Percentiles rank a stretch among this genome's conserved stretches.
Evolutionary conservation across 1,140 invertebrate genomes (phyloP).

Genomic region (Streblospio benedicti): DNA sequence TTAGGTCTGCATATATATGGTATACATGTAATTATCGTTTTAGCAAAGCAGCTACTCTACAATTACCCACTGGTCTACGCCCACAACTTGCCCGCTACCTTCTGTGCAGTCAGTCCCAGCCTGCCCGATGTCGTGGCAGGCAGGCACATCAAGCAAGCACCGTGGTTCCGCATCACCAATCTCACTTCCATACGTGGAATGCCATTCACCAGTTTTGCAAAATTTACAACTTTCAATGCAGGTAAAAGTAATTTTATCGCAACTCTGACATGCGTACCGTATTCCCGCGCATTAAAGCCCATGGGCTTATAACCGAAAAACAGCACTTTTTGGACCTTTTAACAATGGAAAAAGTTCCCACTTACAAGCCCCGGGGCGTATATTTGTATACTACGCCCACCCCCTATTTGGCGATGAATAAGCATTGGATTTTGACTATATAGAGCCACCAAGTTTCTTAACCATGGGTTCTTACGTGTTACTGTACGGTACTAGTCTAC

Average conservation of each 20-base stretch:
- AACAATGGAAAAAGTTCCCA: no score
- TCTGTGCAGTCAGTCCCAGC: constrained; percentile 51
- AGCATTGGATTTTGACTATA: no score
- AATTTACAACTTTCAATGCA: constrained; percentile 61
- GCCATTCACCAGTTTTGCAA: constrained; percentile 69
- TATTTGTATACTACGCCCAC: no score
- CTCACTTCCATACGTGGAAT: constrained; percentile 54
- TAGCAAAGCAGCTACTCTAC: constrained; percentile 58
- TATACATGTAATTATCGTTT: constrained; percentile 8
- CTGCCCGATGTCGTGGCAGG: constrained; percentile 55
- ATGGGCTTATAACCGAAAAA: no score
- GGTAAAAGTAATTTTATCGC: constrained; percentile 28
- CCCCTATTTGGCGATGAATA: no score
- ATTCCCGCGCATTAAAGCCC: no score
- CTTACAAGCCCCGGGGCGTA: no score
- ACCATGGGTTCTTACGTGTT: no score
- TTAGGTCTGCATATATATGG: no score
- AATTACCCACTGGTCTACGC: constrained; percentile 65
- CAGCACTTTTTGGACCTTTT: no score
- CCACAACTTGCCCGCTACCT: constrained; percentile 51
- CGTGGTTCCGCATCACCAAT: constrained; percentile 55
- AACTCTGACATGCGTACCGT: neutral
- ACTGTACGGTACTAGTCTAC: no score
- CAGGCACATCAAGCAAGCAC: constrained; percentile 54
- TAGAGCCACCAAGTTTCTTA: no score